Evolutionary conservation across 2,113 vertebrate genomes (phyloP).

Genomic region (Crotophaga sulcirostris): DNA sequence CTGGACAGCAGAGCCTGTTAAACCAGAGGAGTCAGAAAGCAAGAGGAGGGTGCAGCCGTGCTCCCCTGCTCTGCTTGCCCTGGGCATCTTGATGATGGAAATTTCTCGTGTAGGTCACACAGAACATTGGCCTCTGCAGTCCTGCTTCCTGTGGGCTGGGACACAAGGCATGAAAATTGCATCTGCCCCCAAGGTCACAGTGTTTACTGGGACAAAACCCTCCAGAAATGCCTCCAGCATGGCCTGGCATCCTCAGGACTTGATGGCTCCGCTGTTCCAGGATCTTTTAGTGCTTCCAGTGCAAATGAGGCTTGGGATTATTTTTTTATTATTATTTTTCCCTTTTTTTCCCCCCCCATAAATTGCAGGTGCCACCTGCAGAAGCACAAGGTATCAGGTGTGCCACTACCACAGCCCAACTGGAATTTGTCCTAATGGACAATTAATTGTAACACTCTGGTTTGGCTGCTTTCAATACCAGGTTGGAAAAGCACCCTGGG

Average conservation of each 20-base stretch:
- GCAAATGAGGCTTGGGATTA: background rate
- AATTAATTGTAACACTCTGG: background rate
- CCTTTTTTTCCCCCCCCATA: rapidly evolving
- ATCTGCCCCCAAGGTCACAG: background rate
- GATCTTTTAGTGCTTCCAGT: background rate
- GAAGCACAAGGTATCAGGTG: background rate
- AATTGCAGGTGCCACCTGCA: background rate
- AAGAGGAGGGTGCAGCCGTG: rapidly evolving
- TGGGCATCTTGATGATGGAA: background rate
- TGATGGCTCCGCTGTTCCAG: background rate
- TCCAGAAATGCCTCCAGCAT: background rate
- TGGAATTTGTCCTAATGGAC: background rate
- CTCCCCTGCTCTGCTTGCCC: background rate
- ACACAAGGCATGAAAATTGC: rapidly evolving
- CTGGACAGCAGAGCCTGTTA: background rate
- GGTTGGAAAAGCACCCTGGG: background rate
- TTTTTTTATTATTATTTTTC: background rate
- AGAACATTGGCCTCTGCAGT: background rate
- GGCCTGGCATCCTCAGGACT: background rate
- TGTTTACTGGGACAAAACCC: background rate
- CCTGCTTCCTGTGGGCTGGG: background rate
- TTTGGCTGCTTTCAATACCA: background rate
- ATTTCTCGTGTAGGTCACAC: background rate
- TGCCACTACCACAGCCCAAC: background rate
- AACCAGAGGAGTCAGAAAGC: background rate